Evolutionary conservation across 2,888 invertebrate genomes (phyloP).

Genomic region (Mantis religiosa): DNA sequence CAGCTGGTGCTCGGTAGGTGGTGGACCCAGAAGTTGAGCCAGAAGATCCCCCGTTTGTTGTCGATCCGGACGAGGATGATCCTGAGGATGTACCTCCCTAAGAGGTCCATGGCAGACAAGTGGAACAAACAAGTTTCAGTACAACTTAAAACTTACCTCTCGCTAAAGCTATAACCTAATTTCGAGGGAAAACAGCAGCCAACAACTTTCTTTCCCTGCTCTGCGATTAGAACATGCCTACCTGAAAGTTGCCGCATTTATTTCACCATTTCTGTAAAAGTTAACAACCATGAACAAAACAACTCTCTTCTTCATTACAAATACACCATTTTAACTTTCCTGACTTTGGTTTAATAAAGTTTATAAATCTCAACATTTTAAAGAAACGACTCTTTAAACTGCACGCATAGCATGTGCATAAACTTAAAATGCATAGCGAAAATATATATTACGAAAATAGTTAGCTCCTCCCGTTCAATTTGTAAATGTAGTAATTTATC

Average conservation of each 20-base stretch:
- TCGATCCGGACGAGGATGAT: not conserved
- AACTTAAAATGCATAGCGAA: too few species aligned
- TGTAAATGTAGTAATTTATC: too few species aligned
- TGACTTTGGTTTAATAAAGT: too few species aligned
- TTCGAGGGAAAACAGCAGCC: not conserved
- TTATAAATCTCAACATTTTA: too few species aligned
- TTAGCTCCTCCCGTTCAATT: too few species aligned
- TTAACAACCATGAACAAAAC: not conserved
- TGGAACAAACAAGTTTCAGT: not conserved
- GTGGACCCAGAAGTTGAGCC: not conserved
- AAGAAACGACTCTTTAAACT: too few species aligned
- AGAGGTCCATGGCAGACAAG: not conserved
- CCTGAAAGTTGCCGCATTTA: not conserved
- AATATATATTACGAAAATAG: too few species aligned
- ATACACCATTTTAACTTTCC: too few species aligned
- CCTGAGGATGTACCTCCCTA: not conserved
- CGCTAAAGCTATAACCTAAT: not conserved
- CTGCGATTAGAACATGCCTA: not conserved
- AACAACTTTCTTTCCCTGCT: not conserved
- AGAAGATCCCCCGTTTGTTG: not conserved
- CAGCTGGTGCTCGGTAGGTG: not conserved
- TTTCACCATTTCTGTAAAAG: not conserved
- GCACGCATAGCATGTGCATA: too few species aligned
- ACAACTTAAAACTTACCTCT: not conserved
- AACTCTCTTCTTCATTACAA: not conserved